These are phyloP conservation scores for Mola mola DNA, from an alignment of 2,113 vertebrate genomes.

Conservation along the genomic window DNA sequence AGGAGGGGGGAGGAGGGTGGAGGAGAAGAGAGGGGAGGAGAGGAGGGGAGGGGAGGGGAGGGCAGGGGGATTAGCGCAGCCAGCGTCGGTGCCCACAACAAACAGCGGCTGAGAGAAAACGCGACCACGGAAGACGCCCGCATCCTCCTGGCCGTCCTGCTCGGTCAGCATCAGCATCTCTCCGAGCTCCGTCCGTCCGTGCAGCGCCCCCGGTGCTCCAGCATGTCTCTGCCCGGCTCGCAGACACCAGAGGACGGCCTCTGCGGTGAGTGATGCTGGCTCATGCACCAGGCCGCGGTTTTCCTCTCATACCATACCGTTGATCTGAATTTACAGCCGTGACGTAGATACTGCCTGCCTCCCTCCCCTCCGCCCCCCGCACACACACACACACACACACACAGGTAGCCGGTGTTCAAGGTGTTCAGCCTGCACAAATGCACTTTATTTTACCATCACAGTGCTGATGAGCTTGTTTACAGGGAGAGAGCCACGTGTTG, in stretches of 20 bases:
- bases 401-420: not conserved
- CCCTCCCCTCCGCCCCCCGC: too few species aligned
- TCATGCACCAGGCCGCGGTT: conserved; percentile 5
- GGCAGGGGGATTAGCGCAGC: conserved; percentile 59
- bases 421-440: not conserved
- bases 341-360: not conserved
- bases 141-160: conserved; percentile 32
- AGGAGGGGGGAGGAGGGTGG: not conserved
- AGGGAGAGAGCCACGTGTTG: too few species aligned
- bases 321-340: not conserved
- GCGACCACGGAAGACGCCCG: conserved; percentile 28
- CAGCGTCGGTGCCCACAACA: conserved; percentile 54
- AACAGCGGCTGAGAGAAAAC: conserved; percentile 33
- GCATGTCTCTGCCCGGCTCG: conserved; percentile 72
- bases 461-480: too few species aligned
- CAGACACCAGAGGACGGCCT: conserved; percentile 76
- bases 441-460: not conserved
- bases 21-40: not conserved
- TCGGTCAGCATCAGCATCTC: conserved; percentile 52
- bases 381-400: not conserved
- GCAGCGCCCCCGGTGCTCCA: not conserved
- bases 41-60: not conserved
- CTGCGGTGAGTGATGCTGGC: conserved; percentile 71
- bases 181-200: conserved; percentile 6
- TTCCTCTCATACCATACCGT: not conserved